phyloP scores from a whole-genome alignment of 2,797 vertebrate genomes.

The Cynopterus sphinx region DNA sequence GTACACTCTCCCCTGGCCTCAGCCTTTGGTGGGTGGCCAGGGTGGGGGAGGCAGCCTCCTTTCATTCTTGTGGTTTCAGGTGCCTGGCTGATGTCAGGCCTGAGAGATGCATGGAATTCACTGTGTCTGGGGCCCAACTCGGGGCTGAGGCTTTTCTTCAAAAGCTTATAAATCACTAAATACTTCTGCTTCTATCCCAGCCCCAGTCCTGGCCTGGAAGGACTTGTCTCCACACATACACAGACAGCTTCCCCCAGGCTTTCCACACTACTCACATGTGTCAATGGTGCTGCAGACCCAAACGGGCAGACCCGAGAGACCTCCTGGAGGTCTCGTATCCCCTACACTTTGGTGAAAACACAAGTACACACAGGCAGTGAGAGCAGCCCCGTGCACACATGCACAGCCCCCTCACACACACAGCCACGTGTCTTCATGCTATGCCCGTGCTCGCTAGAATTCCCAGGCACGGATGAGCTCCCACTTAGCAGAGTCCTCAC shows the following conservation, averaged over 20 bases:
- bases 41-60: neutral
- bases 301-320: neutral
- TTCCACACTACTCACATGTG: rapidly evolving
- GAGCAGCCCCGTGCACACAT: too few relatives aligned
- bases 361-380: neutral
- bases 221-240: neutral
- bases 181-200: slow-evolving; percentile 37
- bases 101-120: neutral
- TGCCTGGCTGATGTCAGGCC: slow-evolving; percentile 38
- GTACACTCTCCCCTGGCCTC: neutral
- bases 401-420: neutral
- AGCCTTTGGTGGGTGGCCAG: neutral
- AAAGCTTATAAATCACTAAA: slow-evolving; percentile 57
- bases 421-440: neutral
- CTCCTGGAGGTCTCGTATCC: neutral
- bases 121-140: neutral
- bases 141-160: slow-evolving; percentile 26
- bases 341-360: neutral
- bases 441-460: neutral
- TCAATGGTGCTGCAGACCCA: neutral
- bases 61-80: slow-evolving; percentile 18
- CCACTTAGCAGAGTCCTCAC: neutral
- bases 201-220: neutral
- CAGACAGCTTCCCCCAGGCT: neutral
- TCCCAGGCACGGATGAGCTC: neutral